These are phyloP conservation scores for Seladonia tumulorum DNA, from an alignment of 2,888 invertebrate species.

Conservation along the genomic window DNA sequence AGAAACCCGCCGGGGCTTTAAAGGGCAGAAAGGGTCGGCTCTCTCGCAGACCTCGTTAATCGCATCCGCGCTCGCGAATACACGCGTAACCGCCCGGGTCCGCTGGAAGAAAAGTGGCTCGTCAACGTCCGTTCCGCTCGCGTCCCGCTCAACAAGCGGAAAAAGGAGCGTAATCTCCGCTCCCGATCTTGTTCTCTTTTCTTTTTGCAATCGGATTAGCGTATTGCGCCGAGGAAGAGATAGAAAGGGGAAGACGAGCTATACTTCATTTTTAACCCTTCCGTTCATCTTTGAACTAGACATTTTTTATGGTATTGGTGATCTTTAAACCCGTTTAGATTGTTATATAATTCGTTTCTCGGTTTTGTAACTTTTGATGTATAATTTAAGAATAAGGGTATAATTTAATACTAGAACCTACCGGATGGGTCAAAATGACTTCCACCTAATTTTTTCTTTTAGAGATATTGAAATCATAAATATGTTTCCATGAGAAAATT, in stretches of 20 bases:
- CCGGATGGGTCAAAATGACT: too few relatives aligned
- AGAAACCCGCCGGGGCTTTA: neutral
- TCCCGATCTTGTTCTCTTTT: conserved; percentile 60
- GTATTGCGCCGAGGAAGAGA: conserved; percentile 32
- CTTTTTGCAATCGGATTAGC: conserved; percentile 31
- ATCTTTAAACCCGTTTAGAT: too few relatives aligned
- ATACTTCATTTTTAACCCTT: neutral
- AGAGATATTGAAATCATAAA: too few relatives aligned
- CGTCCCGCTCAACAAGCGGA: conserved; percentile 21
- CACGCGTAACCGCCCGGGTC: neutral
- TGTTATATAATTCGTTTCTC: too few relatives aligned
- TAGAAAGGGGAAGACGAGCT: neutral
- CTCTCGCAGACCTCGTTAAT: conserved; percentile 32
- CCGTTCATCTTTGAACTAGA: neutral
- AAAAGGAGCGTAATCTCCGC: conserved; percentile 56
- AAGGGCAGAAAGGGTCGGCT: neutral
- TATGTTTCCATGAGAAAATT: too few relatives aligned
- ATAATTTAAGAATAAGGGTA: too few relatives aligned
- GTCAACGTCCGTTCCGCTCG: conserved; percentile 2
- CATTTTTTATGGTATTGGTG: too few relatives aligned
- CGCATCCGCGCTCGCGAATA: conserved; percentile 9
- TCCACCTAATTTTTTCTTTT: too few relatives aligned
- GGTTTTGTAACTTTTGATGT: neutral
- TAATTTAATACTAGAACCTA: too few relatives aligned
- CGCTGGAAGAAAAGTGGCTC: neutral